These are phyloP conservation scores for Ptyas mucosa DNA, from an alignment of 2,113 vertebrate species.

Conservation along the genomic window DNA sequence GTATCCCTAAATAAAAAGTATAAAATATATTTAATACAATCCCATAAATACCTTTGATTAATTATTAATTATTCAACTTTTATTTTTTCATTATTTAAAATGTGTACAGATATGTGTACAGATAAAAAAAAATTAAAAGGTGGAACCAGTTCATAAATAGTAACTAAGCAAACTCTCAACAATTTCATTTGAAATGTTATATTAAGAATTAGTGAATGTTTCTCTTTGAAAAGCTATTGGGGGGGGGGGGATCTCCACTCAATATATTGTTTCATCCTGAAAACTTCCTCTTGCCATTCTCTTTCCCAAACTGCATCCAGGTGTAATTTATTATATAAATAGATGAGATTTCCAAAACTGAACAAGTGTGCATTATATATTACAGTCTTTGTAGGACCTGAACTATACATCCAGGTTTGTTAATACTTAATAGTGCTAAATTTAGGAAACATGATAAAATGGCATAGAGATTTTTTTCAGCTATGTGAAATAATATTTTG, in stretches of 20 bases:
- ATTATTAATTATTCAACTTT: conserved; percentile 4
- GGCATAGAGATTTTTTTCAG: neutral
- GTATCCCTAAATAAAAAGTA: conserved; percentile 81
- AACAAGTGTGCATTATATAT: neutral
- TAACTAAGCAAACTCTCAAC: neutral
- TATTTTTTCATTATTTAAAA: neutral
- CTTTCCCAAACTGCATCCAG: neutral
- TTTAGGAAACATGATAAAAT: neutral
- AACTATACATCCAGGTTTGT: neutral
- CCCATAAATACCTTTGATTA: neutral
- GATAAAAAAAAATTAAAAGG: neutral
- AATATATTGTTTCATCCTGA: neutral
- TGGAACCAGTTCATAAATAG: neutral
- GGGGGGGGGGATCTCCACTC: rapidly evolving
- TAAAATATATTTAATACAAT: conserved; percentile 39
- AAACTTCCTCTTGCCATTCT: neutral
- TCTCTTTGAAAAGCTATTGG: neutral
- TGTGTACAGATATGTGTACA: neutral
- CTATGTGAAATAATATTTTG: neutral
- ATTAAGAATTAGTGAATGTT: neutral
- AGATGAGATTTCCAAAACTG: neutral
- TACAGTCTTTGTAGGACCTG: neutral
- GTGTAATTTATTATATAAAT: neutral
- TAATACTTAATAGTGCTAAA: neutral
- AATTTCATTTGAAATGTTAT: neutral